A percentile compares a stretch with the other conserved stretches of the same genome.
Evolutionary conservation across 2,113 vertebrate genomes (phyloP).

Genomic region (Anthoscopus minutus): DNA sequence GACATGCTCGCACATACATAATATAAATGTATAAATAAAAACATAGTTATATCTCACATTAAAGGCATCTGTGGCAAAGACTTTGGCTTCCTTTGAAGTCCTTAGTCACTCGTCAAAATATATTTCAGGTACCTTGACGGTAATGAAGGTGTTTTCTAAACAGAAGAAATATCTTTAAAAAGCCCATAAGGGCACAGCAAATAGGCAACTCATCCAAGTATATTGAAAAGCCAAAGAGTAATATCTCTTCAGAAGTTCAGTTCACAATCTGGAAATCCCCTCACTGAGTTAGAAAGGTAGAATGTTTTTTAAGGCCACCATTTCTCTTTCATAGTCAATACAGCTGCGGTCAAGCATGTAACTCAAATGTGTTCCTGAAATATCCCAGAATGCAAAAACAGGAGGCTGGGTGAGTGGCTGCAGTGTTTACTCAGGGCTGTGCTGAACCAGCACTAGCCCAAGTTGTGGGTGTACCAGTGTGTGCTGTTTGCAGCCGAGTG

Average conservation of each 20-base stretch:
- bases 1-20: not conserved
- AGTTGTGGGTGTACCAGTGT: rapidly evolving
- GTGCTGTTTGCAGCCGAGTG: not conserved
- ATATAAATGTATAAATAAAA: not conserved
- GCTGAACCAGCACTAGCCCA: not conserved
- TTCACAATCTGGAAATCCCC: not conserved
- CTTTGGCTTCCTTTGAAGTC: slow-evolving; percentile 6
- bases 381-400: not conserved
- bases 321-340: slow-evolving; percentile 1
- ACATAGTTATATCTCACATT: not conserved
- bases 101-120: not conserved
- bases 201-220: not conserved
- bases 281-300: not conserved
- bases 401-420: not conserved
- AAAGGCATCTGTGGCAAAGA: slow-evolving; percentile 15
- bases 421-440: not conserved
- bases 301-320: not conserved
- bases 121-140: not conserved
- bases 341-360: not conserved
- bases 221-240: not conserved
- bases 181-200: not conserved
- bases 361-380: not conserved
- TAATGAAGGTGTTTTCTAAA: not conserved
- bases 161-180: not conserved
- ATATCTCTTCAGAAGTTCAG: not conserved